Conservation (phyloP, 1,140 invertebrate species). For the Drosophila gunungcola region DNA sequence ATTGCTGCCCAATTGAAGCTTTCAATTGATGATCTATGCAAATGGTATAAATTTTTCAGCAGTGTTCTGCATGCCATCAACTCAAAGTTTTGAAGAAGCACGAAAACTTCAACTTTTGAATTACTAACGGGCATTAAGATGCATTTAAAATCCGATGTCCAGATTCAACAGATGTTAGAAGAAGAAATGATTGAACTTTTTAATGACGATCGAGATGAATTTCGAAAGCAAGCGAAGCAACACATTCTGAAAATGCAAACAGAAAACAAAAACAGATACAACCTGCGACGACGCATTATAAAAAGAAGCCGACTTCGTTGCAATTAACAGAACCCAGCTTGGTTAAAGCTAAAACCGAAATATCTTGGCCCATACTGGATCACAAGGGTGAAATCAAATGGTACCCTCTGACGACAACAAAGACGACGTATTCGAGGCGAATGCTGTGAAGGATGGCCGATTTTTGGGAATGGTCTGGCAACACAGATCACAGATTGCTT, state of each 20-base stretch:
- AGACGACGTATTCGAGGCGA: conserved; percentile 2
- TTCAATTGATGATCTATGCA: neutral
- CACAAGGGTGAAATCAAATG: too few species aligned
- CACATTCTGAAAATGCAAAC: conserved; percentile 3
- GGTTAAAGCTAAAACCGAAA: neutral
- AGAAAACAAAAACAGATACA: conserved; percentile 2
- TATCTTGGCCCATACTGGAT: conserved; percentile 2
- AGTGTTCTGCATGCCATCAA: conserved; percentile 1
- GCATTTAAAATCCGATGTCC: conserved; percentile 1
- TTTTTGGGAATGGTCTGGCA: neutral
- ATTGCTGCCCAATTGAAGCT: too few species aligned
- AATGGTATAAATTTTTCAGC: neutral
- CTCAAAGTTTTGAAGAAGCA: neutral
- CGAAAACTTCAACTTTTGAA: neutral
- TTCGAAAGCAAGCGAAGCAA: conserved; percentile 2
- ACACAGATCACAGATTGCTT: too few species aligned
- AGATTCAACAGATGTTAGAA: neutral
- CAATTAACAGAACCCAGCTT: neutral
- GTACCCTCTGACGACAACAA: neutral
- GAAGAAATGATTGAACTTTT: conserved; percentile 3
- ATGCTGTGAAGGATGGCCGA: conserved; percentile 5
- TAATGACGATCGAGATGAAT: conserved; percentile 1
- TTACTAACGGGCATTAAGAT: conserved; percentile 4
- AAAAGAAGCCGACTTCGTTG: neutral
- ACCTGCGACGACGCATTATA: neutral